These are phyloP conservation scores for Drosophila bipectinata DNA, from an alignment of 1,140 invertebrate genomes.

Conservation along the genomic window DNA sequence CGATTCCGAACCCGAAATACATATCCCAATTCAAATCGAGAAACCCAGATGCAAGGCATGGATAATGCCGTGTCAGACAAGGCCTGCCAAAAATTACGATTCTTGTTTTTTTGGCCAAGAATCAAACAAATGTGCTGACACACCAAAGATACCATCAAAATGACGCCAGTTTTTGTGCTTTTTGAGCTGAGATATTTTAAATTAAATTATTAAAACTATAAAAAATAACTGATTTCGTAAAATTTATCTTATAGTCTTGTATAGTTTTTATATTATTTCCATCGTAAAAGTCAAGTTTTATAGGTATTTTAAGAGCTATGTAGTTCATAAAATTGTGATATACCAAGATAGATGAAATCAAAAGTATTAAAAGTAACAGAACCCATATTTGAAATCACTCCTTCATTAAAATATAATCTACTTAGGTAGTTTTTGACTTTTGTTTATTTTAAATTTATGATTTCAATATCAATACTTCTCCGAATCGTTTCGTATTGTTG, in stretches of 20 bases:
- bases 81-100: slow-evolving; percentile 34
- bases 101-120: slow-evolving; percentile 9
- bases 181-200: background rate
- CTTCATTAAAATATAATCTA: background rate
- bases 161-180: background rate
- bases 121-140: slow-evolving; percentile 44
- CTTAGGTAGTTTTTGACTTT: background rate
- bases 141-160: slow-evolving; percentile 28
- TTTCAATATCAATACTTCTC: background rate
- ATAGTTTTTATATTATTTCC: background rate
- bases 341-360: background rate
- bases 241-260: background rate
- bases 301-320: background rate
- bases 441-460: background rate
- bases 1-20: slow-evolving; percentile 7
- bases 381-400: background rate
- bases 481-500: slow-evolving; percentile 1
- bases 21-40: slow-evolving; percentile 18
- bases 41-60: slow-evolving; percentile 38
- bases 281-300: background rate
- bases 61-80: slow-evolving; percentile 33
- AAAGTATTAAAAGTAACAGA: too few relatives aligned
- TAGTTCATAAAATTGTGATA: background rate
- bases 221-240: background rate
- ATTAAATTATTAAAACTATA: background rate